A percentile compares a stretch with the other conserved stretches of the same genome.
Evolutionary conservation across 2,888 invertebrate genomes (phyloP).

Genomic region (Ceraclea dissimilis): DNA sequence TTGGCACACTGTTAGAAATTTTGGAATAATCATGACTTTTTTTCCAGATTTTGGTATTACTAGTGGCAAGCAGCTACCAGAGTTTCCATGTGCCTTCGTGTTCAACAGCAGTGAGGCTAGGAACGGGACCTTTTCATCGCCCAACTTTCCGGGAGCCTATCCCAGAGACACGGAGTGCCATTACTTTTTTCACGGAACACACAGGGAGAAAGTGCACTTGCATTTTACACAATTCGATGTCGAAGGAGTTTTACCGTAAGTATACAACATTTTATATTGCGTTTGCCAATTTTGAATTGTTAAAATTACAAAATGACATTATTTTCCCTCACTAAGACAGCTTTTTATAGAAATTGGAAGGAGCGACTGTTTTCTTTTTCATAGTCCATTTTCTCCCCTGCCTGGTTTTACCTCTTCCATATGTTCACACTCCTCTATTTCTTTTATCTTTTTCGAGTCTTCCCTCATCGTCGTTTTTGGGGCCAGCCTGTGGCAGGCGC

Average conservation of each 20-base stretch:
- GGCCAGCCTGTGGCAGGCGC: no score
- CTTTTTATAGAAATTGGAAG: no score
- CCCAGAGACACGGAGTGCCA: constrained; percentile 86
- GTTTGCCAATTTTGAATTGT: background rate
- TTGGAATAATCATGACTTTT: no score
- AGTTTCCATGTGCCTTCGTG: constrained; percentile 78
- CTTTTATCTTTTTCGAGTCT: no score
- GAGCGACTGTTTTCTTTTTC: no score
- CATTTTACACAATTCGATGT: constrained; percentile 90
- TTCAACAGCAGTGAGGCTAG: constrained; percentile 76
- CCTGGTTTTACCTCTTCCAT: no score
- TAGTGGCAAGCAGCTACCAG: constrained; percentile 68
- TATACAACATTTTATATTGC: no score
- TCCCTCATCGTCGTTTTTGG: no score
- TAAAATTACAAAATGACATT: background rate
- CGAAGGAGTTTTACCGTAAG: constrained; percentile 91
- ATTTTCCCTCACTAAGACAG: background rate
- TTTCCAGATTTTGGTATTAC: constrained; percentile 80
- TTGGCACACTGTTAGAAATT: no score
- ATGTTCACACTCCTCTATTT: no score
- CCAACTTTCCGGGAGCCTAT: constrained; percentile 86
- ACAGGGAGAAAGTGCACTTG: constrained; percentile 70
- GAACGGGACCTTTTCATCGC: constrained; percentile 78
- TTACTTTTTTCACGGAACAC: constrained; percentile 80
- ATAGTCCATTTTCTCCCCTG: no score